Percentiles rank a stretch among this genome's conserved stretches.
These are phyloP conservation scores for Platyscapa corneri DNA, from an alignment of 1,140 invertebrate genomes.

Conservation along the genomic window DNA sequence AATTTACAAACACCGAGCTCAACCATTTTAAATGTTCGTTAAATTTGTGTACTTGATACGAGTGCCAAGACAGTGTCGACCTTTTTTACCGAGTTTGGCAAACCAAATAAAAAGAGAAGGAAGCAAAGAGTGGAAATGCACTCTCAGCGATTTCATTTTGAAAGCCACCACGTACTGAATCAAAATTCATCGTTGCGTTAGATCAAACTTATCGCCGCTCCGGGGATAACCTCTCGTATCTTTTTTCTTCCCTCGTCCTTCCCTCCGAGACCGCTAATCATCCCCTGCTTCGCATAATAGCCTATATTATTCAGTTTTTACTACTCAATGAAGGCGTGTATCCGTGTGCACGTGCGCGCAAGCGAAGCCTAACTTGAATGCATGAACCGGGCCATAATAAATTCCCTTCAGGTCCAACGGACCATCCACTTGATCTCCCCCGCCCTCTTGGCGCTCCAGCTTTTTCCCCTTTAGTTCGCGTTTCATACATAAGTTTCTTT, in stretches of 20 bases:
- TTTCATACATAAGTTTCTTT: conserved; percentile 15
- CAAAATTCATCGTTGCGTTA: conserved; percentile 42
- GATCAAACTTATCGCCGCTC: conserved; percentile 41
- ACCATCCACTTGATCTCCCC: conserved; percentile 44
- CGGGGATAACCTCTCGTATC: neutral
- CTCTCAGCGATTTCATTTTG: conserved; percentile 36
- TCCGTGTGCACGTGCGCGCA: neutral
- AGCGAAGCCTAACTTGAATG: neutral
- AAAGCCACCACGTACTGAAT: conserved; percentile 18
- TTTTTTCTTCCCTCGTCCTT: conserved; percentile 1
- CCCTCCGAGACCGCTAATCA: conserved; percentile 33
- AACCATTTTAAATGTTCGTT: neutral
- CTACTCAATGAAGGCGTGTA: neutral
- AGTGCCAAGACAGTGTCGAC: neutral
- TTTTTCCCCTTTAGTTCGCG: neutral
- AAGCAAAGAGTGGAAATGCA: conserved; percentile 10
- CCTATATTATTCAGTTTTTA: conserved; percentile 44
- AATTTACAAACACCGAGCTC: neutral
- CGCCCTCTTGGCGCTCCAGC: neutral
- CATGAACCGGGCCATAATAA: conserved; percentile 33
- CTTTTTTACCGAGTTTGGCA: neutral
- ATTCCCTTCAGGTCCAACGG: conserved; percentile 39
- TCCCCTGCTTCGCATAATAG: conserved; percentile 1
- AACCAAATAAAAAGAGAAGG: neutral
- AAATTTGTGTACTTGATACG: neutral